Conservation (phyloP, 2,888 invertebrate species). For the Cryptocephalus moraei region DNA sequence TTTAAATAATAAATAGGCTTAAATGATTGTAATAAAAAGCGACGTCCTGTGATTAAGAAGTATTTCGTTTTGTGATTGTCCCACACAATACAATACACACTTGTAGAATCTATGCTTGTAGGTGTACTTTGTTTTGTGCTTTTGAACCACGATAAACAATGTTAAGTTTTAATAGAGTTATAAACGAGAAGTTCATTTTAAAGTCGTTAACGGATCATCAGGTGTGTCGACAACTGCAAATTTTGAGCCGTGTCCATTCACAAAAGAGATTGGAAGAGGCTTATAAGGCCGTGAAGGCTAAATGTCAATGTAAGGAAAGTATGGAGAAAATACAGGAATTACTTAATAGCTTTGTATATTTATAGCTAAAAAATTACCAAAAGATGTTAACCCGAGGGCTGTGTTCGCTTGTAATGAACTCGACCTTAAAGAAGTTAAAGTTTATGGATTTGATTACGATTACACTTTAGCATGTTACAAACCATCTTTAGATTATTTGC, state of each 20-base stretch:
- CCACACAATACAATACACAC: no score
- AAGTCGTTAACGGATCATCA: conserved; percentile 5
- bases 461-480: conserved; percentile 95
- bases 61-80: no score
- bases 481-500: conserved; percentile 73
- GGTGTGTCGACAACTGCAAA: conserved; percentile 5
- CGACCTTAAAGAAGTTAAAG: conserved; percentile 80
- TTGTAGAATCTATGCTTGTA: background rate
- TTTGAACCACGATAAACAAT: no score
- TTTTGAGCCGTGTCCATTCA: conserved; percentile 22
- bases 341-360: conserved; percentile 1
- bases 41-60: no score
- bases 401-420: conserved; percentile 97
- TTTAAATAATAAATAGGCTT: no score
- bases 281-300: conserved; percentile 54
- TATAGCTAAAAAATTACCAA: conserved; percentile 75
- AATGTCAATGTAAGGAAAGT: conserved; percentile 59
- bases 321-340: conserved; percentile 1
- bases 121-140: background rate
- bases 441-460: conserved; percentile 98
- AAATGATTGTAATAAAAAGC: no score
- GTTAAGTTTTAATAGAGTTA: conserved; percentile 2
- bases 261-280: conserved; percentile 40
- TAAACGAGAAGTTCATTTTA: conserved; percentile 5
- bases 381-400: conserved; percentile 75